A percentile compares a stretch with the other conserved stretches of the same genome.
Conservation (phyloP, 2,113 vertebrate genomes). For the Apus apus region DNA sequence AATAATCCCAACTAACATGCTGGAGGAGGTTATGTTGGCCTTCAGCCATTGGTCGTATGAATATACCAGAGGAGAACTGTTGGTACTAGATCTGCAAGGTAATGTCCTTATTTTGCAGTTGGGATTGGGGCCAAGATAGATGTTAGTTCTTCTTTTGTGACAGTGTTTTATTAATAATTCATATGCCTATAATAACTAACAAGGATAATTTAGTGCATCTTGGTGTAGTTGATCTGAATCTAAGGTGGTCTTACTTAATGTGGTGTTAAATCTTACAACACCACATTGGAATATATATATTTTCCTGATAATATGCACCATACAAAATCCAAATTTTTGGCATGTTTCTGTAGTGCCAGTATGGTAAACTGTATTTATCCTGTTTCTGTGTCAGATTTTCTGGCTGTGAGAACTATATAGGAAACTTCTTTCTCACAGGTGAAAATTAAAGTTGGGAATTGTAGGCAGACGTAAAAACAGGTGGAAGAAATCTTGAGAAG, state of each 20-base stretch:
- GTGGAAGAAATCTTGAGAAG: not conserved
- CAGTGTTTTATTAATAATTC: not conserved
- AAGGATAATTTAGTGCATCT: not conserved
- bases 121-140: not conserved
- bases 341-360: not conserved
- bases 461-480: not conserved
- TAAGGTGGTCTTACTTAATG: not conserved
- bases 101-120: not conserved
- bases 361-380: not conserved
- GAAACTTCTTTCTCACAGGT: not conserved
- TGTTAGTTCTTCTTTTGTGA: not conserved
- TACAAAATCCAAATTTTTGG: not conserved
- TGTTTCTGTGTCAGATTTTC: not conserved
- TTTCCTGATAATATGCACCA: not conserved
- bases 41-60: constrained; percentile 99
- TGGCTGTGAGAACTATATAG: not conserved
- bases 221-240: not conserved
- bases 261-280: not conserved
- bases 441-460: not conserved
- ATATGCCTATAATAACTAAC: not conserved
- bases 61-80: constrained; percentile 92
- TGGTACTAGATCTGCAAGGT: constrained; percentile 98
- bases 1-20: constrained; percentile 93
- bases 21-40: constrained; percentile 98
- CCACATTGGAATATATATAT: not conserved